phyloP scores from a whole-genome alignment of 2,888 invertebrate genomes.

The Cylloceria caligata region DNA sequence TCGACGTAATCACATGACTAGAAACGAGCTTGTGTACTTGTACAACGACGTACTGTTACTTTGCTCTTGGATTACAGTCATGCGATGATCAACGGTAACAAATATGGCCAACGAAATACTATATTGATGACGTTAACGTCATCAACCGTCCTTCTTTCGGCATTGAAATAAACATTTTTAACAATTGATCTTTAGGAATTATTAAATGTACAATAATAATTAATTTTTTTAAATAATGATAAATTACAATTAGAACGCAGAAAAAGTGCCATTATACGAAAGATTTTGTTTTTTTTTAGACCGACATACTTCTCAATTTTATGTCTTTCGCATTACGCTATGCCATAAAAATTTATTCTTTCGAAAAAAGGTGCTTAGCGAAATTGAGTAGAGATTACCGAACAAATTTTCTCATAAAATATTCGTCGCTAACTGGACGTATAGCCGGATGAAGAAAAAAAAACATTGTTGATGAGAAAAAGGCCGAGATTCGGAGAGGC shows the following conservation, averaged over 20 bases:
- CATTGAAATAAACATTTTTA: neutral
- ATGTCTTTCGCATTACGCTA: neutral
- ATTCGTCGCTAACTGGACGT: constrained; percentile 22
- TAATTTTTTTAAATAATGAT: neutral
- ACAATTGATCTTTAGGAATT: neutral
- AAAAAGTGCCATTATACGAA: neutral
- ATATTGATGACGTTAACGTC: neutral
- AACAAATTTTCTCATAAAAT: constrained; percentile 45
- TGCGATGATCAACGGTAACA: constrained; percentile 14
- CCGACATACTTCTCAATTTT: neutral
- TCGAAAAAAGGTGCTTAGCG: constrained; percentile 27
- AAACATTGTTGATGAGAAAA: constrained; percentile 33
- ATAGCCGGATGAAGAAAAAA: neutral
- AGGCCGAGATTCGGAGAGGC: constrained; percentile 23
- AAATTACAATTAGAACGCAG: neutral
- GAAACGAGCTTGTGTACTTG: constrained; percentile 23
- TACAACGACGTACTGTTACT: neutral
- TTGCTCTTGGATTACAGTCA: neutral
- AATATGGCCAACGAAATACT: constrained; percentile 7
- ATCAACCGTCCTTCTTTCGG: neutral
- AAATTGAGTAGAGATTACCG: constrained; percentile 43
- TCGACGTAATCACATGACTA: constrained; percentile 60
- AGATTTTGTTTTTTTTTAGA: neutral
- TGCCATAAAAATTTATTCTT: constrained; percentile 23
- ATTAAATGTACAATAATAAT: no score